phyloP scores from a whole-genome alignment of 2,888 invertebrate species.

The Aporophyla lueneburgensis region DNA sequence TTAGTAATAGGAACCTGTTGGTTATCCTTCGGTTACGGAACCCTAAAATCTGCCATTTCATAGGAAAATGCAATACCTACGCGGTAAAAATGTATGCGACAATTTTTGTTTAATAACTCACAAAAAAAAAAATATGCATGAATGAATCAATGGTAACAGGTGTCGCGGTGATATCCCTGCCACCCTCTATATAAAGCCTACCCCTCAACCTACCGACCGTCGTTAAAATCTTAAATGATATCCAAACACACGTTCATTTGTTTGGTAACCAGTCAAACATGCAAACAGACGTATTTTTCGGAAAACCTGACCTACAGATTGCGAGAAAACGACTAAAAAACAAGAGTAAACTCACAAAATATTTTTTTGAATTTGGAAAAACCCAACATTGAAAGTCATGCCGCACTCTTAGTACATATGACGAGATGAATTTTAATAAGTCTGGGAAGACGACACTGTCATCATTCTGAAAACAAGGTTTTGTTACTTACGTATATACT shows the following conservation, averaged over 20 bases:
- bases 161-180: no score
- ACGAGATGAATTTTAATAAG: slow-evolving; percentile 9
- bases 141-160: no score
- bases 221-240: not conserved
- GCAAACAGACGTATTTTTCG: not conserved
- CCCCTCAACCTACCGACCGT: not conserved
- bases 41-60: no score
- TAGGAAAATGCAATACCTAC: no score
- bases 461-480: not conserved
- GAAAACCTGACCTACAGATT: slow-evolving; percentile 14
- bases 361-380: slow-evolving; percentile 19
- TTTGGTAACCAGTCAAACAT: slow-evolving; percentile 2
- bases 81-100: no score
- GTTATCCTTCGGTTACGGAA: no score
- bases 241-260: slow-evolving; percentile 3
- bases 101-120: no score
- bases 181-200: not conserved
- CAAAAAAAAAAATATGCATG: no score
- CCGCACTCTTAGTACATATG: not conserved
- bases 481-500: not conserved
- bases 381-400: slow-evolving; percentile 6
- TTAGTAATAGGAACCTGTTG: no score
- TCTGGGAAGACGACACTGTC: not conserved
- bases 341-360: not conserved
- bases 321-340: not conserved